A percentile compares a stretch with the other conserved stretches of the same genome.
These are phyloP conservation scores for Ptychodera flava DNA, from an alignment of 35 echinoderm and acorn worm species.

Conservation along the genomic window DNA sequence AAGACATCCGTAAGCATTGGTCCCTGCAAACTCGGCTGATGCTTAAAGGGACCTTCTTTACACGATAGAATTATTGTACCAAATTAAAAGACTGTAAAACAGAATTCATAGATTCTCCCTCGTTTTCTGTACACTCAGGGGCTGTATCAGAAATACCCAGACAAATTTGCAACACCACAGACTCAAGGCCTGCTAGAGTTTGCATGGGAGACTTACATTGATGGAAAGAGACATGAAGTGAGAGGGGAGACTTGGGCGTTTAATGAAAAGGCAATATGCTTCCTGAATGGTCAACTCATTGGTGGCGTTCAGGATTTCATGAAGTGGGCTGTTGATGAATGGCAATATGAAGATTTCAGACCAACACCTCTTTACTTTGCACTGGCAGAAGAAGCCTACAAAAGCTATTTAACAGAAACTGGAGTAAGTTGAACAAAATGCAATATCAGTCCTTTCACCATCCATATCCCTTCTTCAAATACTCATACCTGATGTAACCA, in stretches of 20 bases:
- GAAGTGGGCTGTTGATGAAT: constrained; percentile 68
- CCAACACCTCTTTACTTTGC: constrained; percentile 62
- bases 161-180: constrained; percentile 61
- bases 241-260: constrained; percentile 91
- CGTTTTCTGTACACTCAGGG: constrained; percentile 37
- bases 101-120: too few species aligned
- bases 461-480: too few species aligned
- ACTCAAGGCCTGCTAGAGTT: constrained; percentile 70
- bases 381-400: constrained; percentile 71
- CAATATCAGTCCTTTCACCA: too few species aligned
- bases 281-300: constrained; percentile 71
- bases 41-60: too few species aligned
- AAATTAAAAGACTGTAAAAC: too few species aligned
- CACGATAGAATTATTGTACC: too few species aligned
- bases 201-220: constrained; percentile 78
- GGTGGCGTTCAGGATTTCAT: constrained; percentile 30
- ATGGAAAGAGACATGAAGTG: constrained; percentile 59
- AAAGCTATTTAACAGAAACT: constrained; percentile 51
- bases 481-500: too few species aligned
- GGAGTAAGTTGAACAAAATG: constrained; percentile 56
- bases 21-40: too few species aligned
- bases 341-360: constrained; percentile 46
- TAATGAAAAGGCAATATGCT: constrained; percentile 61
- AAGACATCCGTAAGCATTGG: not conserved
- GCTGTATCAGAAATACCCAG: constrained; percentile 46